These are phyloP conservation scores for Pelecanoides urinatrix DNA, from an alignment of 2,113 vertebrate genomes.

Conservation along the genomic window DNA sequence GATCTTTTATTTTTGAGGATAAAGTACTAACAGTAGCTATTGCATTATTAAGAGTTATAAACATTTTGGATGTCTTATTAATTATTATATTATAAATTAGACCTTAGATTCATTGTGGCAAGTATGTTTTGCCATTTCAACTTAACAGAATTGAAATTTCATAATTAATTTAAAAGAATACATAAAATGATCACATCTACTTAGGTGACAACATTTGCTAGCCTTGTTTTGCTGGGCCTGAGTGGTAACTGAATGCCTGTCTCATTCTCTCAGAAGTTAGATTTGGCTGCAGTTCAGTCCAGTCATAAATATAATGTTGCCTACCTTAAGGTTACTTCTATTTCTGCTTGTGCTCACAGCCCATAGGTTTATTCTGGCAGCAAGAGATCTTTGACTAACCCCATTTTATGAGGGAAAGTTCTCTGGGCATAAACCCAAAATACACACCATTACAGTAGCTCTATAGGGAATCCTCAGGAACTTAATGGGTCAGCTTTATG, in stretches of 20 bases:
- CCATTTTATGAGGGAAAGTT: neutral
- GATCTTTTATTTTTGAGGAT: neutral
- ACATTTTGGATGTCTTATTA: neutral
- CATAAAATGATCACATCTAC: neutral
- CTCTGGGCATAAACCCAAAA: conserved; percentile 28
- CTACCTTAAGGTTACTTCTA: neutral
- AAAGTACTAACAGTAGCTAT: neutral
- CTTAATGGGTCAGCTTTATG: neutral
- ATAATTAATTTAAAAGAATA: neutral
- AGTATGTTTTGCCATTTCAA: neutral
- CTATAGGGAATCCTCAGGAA: neutral
- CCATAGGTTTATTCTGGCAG: neutral
- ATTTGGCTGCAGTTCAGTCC: neutral
- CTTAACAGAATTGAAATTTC: neutral
- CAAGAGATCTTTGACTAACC: neutral
- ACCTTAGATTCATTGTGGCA: neutral
- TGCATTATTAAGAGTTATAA: neutral
- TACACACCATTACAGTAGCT: neutral
- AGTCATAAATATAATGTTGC: neutral
- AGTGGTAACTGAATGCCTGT: neutral
- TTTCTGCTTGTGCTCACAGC: neutral
- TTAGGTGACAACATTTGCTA: neutral
- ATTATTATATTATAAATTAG: neutral
- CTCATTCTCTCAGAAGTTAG: neutral
- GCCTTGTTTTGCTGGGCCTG: neutral